phyloP scores from a whole-genome alignment of 2,888 invertebrate species.

The Aporophyla nigra region DNA sequence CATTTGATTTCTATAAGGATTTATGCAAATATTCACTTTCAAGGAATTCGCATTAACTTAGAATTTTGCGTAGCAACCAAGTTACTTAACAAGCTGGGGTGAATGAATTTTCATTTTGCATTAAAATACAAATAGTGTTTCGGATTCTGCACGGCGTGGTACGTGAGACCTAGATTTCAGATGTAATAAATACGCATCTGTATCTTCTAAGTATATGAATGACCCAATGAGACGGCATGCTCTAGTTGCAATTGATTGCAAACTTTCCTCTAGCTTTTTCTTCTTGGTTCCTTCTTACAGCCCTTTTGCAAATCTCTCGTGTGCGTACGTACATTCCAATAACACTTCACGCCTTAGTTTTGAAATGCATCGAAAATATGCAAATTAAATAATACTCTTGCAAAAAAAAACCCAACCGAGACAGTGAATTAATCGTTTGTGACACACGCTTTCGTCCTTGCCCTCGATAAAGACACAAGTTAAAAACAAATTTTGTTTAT shows the following conservation, averaged over 20 bases:
- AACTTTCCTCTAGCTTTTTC: constrained; percentile 56
- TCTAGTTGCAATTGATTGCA: constrained; percentile 60
- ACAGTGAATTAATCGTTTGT: constrained; percentile 54
- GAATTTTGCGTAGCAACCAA: constrained; percentile 58
- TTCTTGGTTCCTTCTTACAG: constrained; percentile 47
- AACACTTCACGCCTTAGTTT: constrained; percentile 44
- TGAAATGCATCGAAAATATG: constrained; percentile 51
- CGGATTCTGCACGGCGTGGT: constrained; percentile 59
- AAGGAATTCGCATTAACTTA: constrained; percentile 57
- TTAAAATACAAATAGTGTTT: constrained; percentile 66
- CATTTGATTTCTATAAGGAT: constrained; percentile 52
- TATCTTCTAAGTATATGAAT: constrained; percentile 60
- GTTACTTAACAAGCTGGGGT: constrained; percentile 61
- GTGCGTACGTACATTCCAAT: constrained; percentile 34
- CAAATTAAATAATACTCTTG: constrained; percentile 31
- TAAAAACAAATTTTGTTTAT: constrained; percentile 52
- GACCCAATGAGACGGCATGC: constrained; percentile 62
- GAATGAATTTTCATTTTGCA: constrained; percentile 66
- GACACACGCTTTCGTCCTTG: constrained; percentile 59
- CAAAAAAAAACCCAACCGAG: constrained; percentile 47
- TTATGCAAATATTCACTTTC: constrained; percentile 59
- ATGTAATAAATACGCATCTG: constrained; percentile 68
- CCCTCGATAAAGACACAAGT: constrained; percentile 48
- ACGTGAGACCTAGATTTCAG: constrained; percentile 72
- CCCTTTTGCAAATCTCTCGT: constrained; percentile 20